These are phyloP conservation scores for Papilio helenus DNA, from an alignment of 1,140 invertebrate genomes.

Conservation along the genomic window DNA sequence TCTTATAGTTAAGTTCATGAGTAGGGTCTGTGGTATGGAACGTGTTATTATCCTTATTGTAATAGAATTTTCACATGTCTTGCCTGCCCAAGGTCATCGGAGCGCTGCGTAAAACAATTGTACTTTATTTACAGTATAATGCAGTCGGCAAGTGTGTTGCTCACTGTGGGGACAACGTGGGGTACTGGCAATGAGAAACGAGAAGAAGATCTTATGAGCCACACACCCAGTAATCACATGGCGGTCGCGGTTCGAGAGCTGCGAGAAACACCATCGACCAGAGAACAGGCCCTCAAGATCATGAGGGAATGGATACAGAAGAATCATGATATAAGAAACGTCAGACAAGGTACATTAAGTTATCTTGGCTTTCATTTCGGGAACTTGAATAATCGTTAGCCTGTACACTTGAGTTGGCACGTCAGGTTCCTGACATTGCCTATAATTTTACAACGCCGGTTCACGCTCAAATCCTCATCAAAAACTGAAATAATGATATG, in stretches of 20 bases:
- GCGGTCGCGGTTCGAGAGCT: constrained; percentile 85
- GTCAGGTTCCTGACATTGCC: too few relatives aligned
- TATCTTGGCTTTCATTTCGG: background rate
- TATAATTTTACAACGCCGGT: too few relatives aligned
- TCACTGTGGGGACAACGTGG: constrained; percentile 70
- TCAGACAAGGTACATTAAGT: constrained; percentile 82
- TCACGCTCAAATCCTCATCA: too few relatives aligned
- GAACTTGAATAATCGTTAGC: too few relatives aligned
- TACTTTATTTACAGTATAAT: constrained; percentile 43
- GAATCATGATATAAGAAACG: constrained; percentile 86
- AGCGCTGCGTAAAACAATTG: too few relatives aligned
- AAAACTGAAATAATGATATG: too few relatives aligned
- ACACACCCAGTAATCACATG: constrained; percentile 48
- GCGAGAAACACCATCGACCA: constrained; percentile 84
- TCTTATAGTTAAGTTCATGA: too few relatives aligned
- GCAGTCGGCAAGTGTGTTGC: constrained; percentile 69
- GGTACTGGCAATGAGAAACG: constrained; percentile 59
- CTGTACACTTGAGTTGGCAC: too few relatives aligned
- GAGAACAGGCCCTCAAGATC: constrained; percentile 85
- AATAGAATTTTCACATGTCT: too few relatives aligned
- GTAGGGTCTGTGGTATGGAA: too few relatives aligned
- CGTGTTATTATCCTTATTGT: too few relatives aligned
- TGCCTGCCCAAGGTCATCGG: too few relatives aligned
- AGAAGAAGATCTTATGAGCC: constrained; percentile 52
- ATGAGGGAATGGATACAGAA: constrained; percentile 87